Evolutionary conservation across 2,888 invertebrate genomes (phyloP).

Genomic region (Caenorhabditis zanzibari): DNA sequence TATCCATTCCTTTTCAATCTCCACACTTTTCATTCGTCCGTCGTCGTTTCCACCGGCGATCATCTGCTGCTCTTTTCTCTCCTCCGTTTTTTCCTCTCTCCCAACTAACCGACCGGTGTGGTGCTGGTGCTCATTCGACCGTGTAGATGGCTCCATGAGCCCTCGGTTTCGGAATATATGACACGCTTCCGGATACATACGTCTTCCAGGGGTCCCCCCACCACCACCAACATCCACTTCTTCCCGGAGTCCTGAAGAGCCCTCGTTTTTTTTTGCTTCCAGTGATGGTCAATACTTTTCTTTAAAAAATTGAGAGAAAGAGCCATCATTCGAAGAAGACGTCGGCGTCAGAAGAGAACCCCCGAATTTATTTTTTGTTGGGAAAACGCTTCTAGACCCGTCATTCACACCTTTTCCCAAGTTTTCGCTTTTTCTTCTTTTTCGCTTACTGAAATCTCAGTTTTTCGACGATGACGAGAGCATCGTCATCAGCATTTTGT

Average conservation of each 20-base stretch:
- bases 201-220: conserved; percentile 30
- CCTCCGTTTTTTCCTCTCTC: conserved; percentile 15
- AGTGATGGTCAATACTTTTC: conserved; percentile 39
- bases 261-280: conserved; percentile 1
- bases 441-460: conserved; percentile 13
- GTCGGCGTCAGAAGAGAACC: conserved; percentile 43
- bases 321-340: conserved; percentile 28
- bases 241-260: conserved; percentile 31
- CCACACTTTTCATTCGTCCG: not conserved
- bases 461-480: conserved; percentile 1
- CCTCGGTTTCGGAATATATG: conserved; percentile 58
- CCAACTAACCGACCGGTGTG: conserved; percentile 50
- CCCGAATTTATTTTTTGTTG: conserved; percentile 51
- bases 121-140: conserved; percentile 62
- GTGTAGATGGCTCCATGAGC: conserved; percentile 55
- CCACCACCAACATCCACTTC: conserved; percentile 5
- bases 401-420: conserved; percentile 46
- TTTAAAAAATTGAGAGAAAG: not conserved
- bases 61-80: conserved; percentile 41
- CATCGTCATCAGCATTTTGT: not conserved
- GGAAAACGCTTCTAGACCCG: conserved; percentile 31
- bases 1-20: conserved; percentile 46
- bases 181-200: conserved; percentile 65
- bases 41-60: conserved; percentile 31
- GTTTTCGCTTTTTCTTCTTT: conserved; percentile 10